Evolutionary conservation across 92 coral and sea anemone species (phyloP).

Genomic region (Diadumene lineata): DNA sequence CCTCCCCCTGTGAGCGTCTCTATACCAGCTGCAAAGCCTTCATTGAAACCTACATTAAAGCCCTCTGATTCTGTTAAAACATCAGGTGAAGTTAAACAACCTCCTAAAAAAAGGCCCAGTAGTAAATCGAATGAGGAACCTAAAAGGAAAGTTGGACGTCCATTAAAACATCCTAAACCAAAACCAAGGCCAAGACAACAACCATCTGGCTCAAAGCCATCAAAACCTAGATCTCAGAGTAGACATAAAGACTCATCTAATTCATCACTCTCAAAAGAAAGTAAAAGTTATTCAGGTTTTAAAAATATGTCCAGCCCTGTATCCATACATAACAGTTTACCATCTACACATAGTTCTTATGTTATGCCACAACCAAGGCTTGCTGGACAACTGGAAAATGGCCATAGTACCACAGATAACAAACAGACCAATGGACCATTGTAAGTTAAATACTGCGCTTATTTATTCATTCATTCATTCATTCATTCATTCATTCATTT

Average conservation of each 20-base stretch:
- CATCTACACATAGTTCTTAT: conserved; percentile 34
- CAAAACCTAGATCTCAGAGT: conserved; percentile 25
- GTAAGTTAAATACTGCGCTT: no score
- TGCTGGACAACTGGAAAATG: conserved; percentile 63
- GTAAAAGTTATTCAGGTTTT: conserved; percentile 15
- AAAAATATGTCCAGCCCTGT: conserved; percentile 35
- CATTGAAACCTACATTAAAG: neutral
- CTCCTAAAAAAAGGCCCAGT: conserved; percentile 68
- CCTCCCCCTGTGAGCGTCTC: conserved; percentile 34
- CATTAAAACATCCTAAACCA: conserved; percentile 36
- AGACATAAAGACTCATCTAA: neutral
- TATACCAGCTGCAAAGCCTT: conserved; percentile 26
- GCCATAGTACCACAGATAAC: conserved; percentile 38
- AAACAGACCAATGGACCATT: conserved; percentile 69
- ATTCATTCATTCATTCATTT: no score
- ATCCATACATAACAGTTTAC: conserved; percentile 53
- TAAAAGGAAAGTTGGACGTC: conserved; percentile 85
- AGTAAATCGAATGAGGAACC: conserved; percentile 71
- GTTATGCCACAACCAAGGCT: conserved; percentile 71
- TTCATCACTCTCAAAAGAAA: conserved; percentile 4
- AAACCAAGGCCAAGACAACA: conserved; percentile 9
- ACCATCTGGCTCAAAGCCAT: conserved; percentile 17
- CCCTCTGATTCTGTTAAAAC: conserved; percentile 20
- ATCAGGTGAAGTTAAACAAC: conserved; percentile 16
- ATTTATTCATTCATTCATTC: no score